Base-by-base conservation (phyloP, 2,888 invertebrate species). In the Macaria liturata region DNA sequence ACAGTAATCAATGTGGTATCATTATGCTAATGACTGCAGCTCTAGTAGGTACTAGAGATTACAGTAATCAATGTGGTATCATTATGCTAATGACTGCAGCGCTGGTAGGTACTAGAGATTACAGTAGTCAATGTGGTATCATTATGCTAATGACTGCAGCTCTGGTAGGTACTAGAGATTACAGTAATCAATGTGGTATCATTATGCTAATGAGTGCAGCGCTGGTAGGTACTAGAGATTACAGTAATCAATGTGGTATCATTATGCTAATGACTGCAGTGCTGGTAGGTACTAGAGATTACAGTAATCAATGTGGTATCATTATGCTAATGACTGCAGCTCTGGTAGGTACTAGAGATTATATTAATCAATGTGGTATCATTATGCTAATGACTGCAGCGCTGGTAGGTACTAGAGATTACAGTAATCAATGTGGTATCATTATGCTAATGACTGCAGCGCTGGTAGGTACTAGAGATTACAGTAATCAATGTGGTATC, bases 41-140 rank as follows among this genome's bases (percentile, higher is more conserved):
- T 46, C 9, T 9, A 30, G 4, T 45, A n/a, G n/a, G n/a, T 46
- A 40, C 1, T 7, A 32, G n/a, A 53, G 52, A 46, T 53, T 37
- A 46, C 32, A 8, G 1, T 55, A 46, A 49, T 46, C 7, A 49
- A 7, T 42, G 30, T 31, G 31, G 20, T 48, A 3, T 34, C 20
- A 1, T 30, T 48, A 48, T 37, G 37, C 9, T 20, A 6, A 40
- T 49, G 32, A 9, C 37, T 45, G 31, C 51, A 51, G 37, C 46
- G 45, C 9, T 9, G 30, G 4, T 45, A n/a, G n/a, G n/a, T 46
- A 40, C 1, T 7, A 32, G n/a, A 53, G 52, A 46, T 53, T 37
- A 46, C 32, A 8, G 1, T 55, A 46, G 46, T 46, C 7, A 49
- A 7, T 42, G 30, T 31, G 31, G 20, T 48, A 3, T 34, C 20